Base-by-base conservation (phyloP, 1,140 invertebrate genomes). In the Cherax quadricarinatus region DNA sequence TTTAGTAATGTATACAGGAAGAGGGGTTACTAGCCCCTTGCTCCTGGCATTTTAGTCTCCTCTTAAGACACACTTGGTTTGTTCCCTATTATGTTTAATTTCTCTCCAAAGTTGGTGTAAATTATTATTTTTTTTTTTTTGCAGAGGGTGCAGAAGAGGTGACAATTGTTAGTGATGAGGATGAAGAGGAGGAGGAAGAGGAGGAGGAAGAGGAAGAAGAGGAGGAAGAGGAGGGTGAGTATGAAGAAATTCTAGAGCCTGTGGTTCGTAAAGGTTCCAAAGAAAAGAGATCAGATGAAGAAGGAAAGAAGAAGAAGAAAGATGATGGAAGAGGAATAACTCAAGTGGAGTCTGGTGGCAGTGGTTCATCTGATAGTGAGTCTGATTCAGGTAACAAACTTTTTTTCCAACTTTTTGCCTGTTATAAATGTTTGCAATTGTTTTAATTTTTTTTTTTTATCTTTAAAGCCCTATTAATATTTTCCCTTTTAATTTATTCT, bases 361-460 rank as follows among this genome's bases (percentile, higher is more conserved):
- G 81, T 41, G 93, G 79, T n/a, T 93, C 93, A 0, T 91, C 93
- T 21, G 89, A 93, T 79, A 93, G 89, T 62, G 90, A 86, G 16
- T 89, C 92, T 10, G 92, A 93, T 41, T 93, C 92, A 86, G 92
- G 92, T 93, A 51, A 75, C 86, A 51, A 10, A 30, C 30, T 41
- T 41, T 41, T n/a, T 41, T 41, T 41, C 30, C 30, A 78, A 14
- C 9, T 78, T 10, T 78, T 78, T 78, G 10, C 73, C 30, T 78
- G n/a, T 21, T 82, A 16, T 82, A 53, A 41, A 21, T 82, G 9
- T 53, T 82, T 82, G 41, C 21, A 10, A 49, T 5, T 16, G 10
- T 82, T 48, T 48, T 82, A 53, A 16, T 0, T 82, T n/a, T 16
- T 18, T n/a, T n/a, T 49, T 4, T 57, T 57, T 57, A 57, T 14